Evolutionary conservation across 2,113 vertebrate genomes (phyloP), one percentile per base, ranked within the genome.

Genomic region (Corydoras sp.): DNA sequence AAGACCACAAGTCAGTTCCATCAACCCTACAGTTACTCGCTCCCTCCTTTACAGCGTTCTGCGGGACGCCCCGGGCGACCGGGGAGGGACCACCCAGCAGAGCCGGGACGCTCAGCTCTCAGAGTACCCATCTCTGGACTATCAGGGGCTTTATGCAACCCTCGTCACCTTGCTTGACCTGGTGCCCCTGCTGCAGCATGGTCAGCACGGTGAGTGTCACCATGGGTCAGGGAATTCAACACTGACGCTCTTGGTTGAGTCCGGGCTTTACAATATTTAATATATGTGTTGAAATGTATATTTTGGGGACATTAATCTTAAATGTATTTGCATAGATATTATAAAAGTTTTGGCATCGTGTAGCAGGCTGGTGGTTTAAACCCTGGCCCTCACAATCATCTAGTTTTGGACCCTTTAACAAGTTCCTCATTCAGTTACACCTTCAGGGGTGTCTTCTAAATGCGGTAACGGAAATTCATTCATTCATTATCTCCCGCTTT

Each of bases 11-110:
- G 97, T 98, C 97, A 99, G 96, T 98, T 98, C 97, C 97, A 98
- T 98, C 95, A 98, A 98, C 95, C 95, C 97, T 97, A 95, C 97
- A 98, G 97, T 99, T 96, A 99, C 97, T 98, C 96, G 95, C 95
- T 99, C 97, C 97, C 97, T 99, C 97, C 97, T 99, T 99, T 99
- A 95, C 96, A 99, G 96, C 96, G 97, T 99, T 93, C 97, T 98
- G 95, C 96, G 96, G 91, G 97, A 99, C 93, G 95, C 95, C 92
- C 95, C 97, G 85, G 94, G 94, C 91, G 97, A 98, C 93, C 95
- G 96, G 79, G 93, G 92, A 86, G 89, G 88, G 80, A 86, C 88
- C 88, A 83, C 87, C 91, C 97, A 95, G 93, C 97, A 98, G 94
- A 99, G 94, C 94, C 96, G 97, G 83, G 97, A 99, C 92, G 96